These are phyloP conservation scores for Formica selysi DNA, from an alignment of 1,140 invertebrate species.

Conservation along the genomic window DNA sequence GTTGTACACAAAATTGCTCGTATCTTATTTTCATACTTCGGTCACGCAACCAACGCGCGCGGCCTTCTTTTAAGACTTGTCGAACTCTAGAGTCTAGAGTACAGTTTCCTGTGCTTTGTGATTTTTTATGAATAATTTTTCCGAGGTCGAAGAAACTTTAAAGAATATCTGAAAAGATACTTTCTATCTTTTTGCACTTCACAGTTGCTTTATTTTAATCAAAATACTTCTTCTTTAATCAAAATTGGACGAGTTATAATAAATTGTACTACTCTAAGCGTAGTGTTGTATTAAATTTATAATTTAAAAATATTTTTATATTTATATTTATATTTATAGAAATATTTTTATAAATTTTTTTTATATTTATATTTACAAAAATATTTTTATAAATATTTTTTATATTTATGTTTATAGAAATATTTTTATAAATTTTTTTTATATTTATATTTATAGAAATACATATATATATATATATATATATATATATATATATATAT, in stretches of 20 bases:
- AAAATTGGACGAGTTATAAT: no score
- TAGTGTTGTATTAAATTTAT: neutral
- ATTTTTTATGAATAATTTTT: conserved; percentile 4
- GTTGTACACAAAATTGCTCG: conserved; percentile 21
- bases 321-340: no score
- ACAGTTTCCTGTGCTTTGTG: conserved; percentile 8
- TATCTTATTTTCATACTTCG: conserved; percentile 60
- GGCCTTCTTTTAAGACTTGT: conserved; percentile 55
- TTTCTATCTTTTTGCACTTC: neutral
- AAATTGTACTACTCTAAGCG: neutral
- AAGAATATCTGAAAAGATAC: neutral
- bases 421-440: neutral
- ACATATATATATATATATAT: neutral
- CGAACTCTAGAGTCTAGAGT: neutral
- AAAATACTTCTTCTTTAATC: neutral
- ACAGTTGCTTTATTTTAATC: neutral
- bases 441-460: neutral
- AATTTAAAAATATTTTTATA: neutral
- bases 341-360: no score
- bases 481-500: no score
- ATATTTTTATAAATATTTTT: no score
- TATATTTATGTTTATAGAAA: neutral
- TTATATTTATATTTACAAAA: no score
- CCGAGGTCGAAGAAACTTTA: neutral
- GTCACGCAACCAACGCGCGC: conserved; percentile 23